Evolutionary conservation across 2,888 invertebrate genomes (phyloP).

Genomic region (Ommatoiulus sabulosus): DNA sequence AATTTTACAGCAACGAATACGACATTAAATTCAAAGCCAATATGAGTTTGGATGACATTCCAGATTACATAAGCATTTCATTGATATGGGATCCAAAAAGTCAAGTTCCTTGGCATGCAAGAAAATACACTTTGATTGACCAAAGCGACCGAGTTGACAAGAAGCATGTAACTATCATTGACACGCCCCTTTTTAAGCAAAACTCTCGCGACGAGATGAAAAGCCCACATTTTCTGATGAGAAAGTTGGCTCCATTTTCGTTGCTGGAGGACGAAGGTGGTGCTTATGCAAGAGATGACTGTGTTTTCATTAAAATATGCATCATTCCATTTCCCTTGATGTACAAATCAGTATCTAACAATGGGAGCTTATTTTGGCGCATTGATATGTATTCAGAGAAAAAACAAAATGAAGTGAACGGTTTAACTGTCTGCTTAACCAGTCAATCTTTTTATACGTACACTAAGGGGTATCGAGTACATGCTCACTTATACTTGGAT

Average conservation of each 20-base stretch:
- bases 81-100: not conserved
- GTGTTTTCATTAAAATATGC: not conserved
- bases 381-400: not conserved
- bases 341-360: not conserved
- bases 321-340: not conserved
- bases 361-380: not conserved
- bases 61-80: not conserved
- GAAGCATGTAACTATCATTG: not conserved
- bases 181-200: not conserved
- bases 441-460: not conserved
- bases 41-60: not conserved
- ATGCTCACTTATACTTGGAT: not conserved
- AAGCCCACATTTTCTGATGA: not conserved
- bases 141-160: not conserved
- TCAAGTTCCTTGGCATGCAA: not conserved
- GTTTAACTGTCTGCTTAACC: not conserved
- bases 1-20: too few species aligned
- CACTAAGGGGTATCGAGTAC: not conserved
- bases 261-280: not conserved
- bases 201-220: not conserved
- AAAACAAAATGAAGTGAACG: slow-evolving; percentile 29
- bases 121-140: not conserved
- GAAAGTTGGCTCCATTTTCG: not conserved
- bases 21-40: too few species aligned
- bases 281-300: not conserved